Percentiles rank a stretch among this genome's conserved stretches.
These are phyloP conservation scores for Loris lydekkerianus DNA, from an alignment of 2,797 vertebrate genomes.

Conservation along the genomic window DNA sequence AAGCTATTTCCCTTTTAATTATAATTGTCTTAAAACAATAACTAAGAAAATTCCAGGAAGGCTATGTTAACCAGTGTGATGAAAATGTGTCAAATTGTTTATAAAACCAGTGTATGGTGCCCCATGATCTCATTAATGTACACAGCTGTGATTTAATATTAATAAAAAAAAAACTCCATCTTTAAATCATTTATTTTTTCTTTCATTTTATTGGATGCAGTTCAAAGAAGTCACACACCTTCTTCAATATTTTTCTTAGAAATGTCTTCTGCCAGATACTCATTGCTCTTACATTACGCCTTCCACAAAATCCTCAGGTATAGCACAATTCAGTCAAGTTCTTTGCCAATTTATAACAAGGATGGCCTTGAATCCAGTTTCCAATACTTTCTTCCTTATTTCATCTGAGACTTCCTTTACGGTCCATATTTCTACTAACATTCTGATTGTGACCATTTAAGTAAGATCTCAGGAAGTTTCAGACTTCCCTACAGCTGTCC, in stretches of 20 bases:
- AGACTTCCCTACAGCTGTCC: background rate
- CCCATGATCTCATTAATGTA: too few relatives aligned
- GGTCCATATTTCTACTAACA: background rate
- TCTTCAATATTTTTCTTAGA: background rate
- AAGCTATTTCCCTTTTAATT: background rate
- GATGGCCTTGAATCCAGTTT: background rate
- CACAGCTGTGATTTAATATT: too few relatives aligned
- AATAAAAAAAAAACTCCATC: background rate
- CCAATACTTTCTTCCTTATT: background rate
- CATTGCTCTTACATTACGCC: background rate
- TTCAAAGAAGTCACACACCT: background rate
- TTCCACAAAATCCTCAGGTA: background rate
- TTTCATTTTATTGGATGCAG: background rate
- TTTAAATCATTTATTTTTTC: background rate
- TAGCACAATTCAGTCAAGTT: background rate
- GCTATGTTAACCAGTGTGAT: too few relatives aligned
- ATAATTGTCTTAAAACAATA: too few relatives aligned
- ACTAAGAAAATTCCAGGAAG: too few relatives aligned
- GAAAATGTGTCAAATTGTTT: too few relatives aligned
- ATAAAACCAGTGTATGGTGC: too few relatives aligned
- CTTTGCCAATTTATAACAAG: background rate
- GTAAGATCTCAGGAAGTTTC: background rate
- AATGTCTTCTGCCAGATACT: background rate
- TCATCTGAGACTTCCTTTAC: background rate
- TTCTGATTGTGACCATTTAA: background rate